These are phyloP conservation scores for Ptilodon capucinus DNA, from an alignment of 2,888 invertebrate genomes.

Conservation along the genomic window DNA sequence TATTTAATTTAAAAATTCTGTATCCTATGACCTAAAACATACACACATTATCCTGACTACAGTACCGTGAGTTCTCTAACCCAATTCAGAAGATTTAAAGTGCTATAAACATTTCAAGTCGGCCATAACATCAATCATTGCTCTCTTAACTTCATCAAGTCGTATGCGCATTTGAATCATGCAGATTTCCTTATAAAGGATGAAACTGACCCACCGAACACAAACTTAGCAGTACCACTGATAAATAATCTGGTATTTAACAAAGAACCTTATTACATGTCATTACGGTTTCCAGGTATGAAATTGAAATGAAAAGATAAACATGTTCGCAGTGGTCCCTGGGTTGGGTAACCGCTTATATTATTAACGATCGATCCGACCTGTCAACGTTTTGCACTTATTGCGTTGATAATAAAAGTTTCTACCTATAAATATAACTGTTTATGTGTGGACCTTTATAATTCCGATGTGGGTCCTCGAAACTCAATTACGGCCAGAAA, in stretches of 20 bases:
- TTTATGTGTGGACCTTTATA: background rate
- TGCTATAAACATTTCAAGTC: constrained; percentile 32
- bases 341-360: constrained; percentile 42
- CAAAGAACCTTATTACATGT: background rate
- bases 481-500: too few species aligned
- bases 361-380: constrained; percentile 32
- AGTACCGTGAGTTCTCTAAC: too few species aligned
- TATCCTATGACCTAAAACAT: too few species aligned
- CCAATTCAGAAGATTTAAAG: constrained; percentile 20
- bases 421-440: constrained; percentile 7
- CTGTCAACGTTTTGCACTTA: constrained; percentile 26
- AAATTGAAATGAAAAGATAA: background rate
- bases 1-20: too few species aligned
- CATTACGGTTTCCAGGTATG: background rate
- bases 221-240: constrained; percentile 17
- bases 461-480: background rate
- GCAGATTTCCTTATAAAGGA: constrained; percentile 63
- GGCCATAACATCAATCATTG: constrained; percentile 38
- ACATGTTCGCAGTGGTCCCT: constrained; percentile 25
- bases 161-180: constrained; percentile 50
- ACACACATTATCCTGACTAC: too few species aligned
- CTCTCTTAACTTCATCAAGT: constrained; percentile 26
- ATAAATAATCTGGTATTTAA: background rate
- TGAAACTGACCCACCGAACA: constrained; percentile 41
- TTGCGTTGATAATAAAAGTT: constrained; percentile 14